Base-by-base conservation (phyloP, 2,113 vertebrate species). In the Entomyzon cyanotis region DNA sequence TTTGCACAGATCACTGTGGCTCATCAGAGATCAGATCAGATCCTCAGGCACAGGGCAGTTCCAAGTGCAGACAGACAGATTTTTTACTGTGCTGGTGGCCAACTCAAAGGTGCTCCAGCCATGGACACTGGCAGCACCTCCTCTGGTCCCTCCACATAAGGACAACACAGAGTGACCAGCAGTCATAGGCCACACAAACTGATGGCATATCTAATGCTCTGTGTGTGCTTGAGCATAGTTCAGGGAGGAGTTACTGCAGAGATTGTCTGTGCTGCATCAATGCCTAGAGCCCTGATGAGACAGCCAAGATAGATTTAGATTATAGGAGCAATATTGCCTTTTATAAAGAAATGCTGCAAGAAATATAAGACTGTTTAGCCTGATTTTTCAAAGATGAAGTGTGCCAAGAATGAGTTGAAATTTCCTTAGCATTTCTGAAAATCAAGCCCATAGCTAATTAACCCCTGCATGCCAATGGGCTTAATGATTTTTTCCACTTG, bases 171-270 rank as follows among this genome's bases (percentile, higher is more conserved):
- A 31, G 39, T 21, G 42, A 7, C 24, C 60, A 67, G 42, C 1
- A 0, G 42, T 25, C 35, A 12, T 0, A 0, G 8, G 23, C 9
- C 16, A 10, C 12, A 2, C 19, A 1, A 10, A 28, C 10, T 8
- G 19, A 33, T 56, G 63, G 28, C 0, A 0, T 15, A 4, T 30
- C 24, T 41, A 58, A 12, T 15, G 21, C 15, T 35, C 37, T 28
- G 18, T 10, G 27, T 58, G 63, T 44, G n/a, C 42, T 46, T 25
- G 2, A 62, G n/a, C 56, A 65, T 6, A 7, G 37, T 25, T 87
- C 62, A 42, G 52, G 33, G 37, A 78, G 44, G 14, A n/a, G 49
- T 28, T 62, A 49, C 64, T 60, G 44, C 75, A 83, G 59, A 9
- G 39, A 12, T 7, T 4, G 0, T 3, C 11, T 9, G 53, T n/a